Evolutionary conservation across 2,888 invertebrate genomes (phyloP).

Genomic region (Agrochola lota): DNA sequence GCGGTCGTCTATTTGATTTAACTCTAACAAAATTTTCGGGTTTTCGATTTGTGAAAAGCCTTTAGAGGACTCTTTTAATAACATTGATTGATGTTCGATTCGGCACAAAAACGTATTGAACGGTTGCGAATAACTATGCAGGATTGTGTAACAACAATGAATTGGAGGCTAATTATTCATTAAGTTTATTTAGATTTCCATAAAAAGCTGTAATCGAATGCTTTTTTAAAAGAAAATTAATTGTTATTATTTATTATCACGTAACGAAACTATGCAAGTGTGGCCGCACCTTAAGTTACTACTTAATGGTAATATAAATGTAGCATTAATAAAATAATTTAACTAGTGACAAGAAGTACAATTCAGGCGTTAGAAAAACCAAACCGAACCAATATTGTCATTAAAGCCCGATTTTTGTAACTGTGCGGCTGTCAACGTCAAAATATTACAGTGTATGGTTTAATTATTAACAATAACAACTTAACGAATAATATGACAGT

Average conservation of each 20-base stretch:
- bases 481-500: too few species aligned
- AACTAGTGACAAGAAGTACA: conserved; percentile 13
- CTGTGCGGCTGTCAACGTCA: too few species aligned
- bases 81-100: background rate
- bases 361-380: conserved; percentile 1
- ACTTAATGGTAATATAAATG: conserved; percentile 4
- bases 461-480: too few species aligned
- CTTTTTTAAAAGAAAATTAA: background rate
- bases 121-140: background rate
- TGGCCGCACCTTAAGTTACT: conserved; percentile 27
- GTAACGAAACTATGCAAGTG: background rate
- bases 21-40: background rate
- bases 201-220: background rate
- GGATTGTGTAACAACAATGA: background rate
- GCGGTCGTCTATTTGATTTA: background rate
- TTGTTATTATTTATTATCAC: too few species aligned
- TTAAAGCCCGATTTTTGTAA: too few species aligned
- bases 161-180: background rate
- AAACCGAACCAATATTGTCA: background rate
- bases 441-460: too few species aligned
- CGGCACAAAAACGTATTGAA: background rate
- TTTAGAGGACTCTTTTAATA: background rate
- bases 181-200: background rate
- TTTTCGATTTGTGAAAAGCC: background rate
- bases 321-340: conserved; percentile 18